These are phyloP conservation scores for Xenops minutus DNA, from an alignment of 2,797 vertebrate species.

Conservation along the genomic window DNA sequence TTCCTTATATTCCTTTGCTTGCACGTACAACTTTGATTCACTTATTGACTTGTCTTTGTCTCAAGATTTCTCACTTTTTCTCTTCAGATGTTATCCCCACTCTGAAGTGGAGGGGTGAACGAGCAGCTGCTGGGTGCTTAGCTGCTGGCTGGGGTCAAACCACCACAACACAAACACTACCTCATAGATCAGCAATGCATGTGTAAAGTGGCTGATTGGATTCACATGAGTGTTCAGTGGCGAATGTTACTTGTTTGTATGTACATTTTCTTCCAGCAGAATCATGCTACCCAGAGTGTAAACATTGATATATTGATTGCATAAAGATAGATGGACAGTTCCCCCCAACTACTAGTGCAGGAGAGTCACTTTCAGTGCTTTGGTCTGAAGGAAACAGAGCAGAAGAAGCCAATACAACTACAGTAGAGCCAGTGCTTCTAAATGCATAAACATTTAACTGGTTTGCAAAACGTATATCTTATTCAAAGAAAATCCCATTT, in stretches of 20 bases:
- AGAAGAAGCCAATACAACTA: not conserved
- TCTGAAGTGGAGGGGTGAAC: accelerated
- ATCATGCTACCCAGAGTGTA: not conserved
- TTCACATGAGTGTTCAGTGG: accelerated
- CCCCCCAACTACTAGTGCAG: not conserved
- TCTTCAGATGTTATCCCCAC: not conserved
- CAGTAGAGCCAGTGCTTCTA: not conserved
- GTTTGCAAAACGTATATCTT: not conserved
- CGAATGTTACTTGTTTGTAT: not conserved
- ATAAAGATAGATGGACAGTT: not conserved
- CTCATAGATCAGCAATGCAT: not conserved
- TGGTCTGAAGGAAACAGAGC: not conserved
- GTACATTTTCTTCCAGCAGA: not conserved
- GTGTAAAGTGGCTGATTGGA: not conserved
- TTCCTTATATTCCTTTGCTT: not conserved
- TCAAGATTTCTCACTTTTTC: not conserved
- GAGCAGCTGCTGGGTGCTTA: not conserved
- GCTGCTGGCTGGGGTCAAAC: not conserved
- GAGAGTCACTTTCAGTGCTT: not conserved
- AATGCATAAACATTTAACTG: not conserved
- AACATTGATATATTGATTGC: not conserved
- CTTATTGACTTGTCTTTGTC: not conserved
- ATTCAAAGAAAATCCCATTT: not conserved
- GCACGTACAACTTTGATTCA: not conserved
- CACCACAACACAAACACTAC: accelerated